Base-by-base conservation (phyloP, 2,797 vertebrate species). In the Eutrigla gurnardus region DNA sequence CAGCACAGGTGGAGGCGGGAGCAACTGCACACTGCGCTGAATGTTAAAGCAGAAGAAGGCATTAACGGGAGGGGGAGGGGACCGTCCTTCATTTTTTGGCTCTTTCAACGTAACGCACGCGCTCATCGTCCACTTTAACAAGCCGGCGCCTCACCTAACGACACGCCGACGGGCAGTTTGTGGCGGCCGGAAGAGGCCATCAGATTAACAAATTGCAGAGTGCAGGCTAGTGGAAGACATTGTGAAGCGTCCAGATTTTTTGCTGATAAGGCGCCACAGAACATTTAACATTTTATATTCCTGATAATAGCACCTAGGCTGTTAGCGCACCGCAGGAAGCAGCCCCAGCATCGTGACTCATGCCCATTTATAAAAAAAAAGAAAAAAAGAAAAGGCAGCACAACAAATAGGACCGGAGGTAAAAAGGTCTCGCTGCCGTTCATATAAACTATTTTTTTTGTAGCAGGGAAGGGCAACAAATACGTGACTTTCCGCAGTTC, bases 361-460 rank as follows among this genome's bases (percentile, higher is more conserved):
- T 33, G 17, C 65, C 73, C 6, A 25, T 53, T 33, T 14, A 7
- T 33, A 14, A 72, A 71, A 50, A 68, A 72, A 25, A 50, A 68
- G 70, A 25, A 2, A 25, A 25, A 25, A 25, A 25, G 25, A 1
- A 25, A 25, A 25, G 25, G 61, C 74, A 76, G 60, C 57, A 66
- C 49, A 86, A 81, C 73, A 84, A 80, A 85, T 54, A 60, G 42
- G 58, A 80, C 7, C 46, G 32, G 73, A 83, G 80, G 55, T 78
- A 88, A 88, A 88, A 88, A 85, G 83, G 85, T 90, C 87, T 83
- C 39, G 1, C 70, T 91, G 86, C 59, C 87, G 87, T 91, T 92
- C 80, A 68, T 79, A 54, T 59, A 46, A 84, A 76, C 17, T 55
- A 63, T 9, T 17, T 65, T 82, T 82, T 54, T 18, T 40, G 65